A percentile compares a stretch with the other conserved stretches of the same genome.
Conservation (phyloP, 2,113 vertebrate species). For the Myotis brandtii region DNA sequence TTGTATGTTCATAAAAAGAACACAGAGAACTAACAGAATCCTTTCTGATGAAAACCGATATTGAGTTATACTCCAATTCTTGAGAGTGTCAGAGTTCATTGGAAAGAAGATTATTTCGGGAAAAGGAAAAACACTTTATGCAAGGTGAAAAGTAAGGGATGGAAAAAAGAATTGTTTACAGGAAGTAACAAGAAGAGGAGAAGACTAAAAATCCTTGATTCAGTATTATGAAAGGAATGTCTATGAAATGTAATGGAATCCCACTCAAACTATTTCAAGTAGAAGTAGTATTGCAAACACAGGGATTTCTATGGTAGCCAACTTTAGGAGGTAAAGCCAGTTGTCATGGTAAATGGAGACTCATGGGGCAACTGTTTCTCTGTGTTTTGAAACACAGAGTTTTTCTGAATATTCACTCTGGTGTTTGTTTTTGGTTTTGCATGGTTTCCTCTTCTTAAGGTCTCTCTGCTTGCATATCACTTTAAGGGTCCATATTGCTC, state of each 20-base stretch:
- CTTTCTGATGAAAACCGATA: conserved; percentile 3
- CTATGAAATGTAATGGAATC: neutral
- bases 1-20: neutral
- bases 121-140: neutral
- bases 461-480: neutral
- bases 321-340: neutral
- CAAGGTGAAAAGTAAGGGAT: neutral
- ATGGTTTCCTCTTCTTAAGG: neutral
- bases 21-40: neutral
- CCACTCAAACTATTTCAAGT: neutral
- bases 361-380: neutral
- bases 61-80: neutral
- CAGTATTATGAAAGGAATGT: neutral
- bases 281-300: neutral
- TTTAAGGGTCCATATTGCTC: neutral
- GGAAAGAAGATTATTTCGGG: neutral
- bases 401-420: neutral
- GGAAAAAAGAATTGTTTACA: neutral
- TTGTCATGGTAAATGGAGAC: neutral
- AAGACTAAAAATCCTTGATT: neutral
- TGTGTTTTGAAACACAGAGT: neutral
- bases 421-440: neutral
- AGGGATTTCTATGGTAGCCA: neutral
- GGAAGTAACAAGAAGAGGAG: neutral
- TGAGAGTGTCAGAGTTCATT: neutral